Evolutionary conservation across 1,140 invertebrate species (phyloP), one percentile per base, ranked within the genome.

Genomic region (Brachionus plicatilis): DNA sequence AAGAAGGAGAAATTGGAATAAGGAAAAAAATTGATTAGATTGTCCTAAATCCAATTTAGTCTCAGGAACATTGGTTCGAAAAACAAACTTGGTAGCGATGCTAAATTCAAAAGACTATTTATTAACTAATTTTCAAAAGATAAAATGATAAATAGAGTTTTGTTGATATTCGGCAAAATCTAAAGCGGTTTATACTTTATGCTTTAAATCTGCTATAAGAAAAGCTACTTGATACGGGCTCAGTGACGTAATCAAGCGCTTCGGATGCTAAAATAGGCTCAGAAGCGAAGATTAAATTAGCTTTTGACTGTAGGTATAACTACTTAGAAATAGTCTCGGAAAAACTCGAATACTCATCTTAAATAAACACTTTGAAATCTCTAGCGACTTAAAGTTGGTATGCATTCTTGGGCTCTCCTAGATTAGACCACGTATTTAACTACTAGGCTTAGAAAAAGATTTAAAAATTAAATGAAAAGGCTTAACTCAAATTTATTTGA

Each of bases 391-490:
- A 68, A 68, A 33, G 9, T 43, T 68, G 66, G 66, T 68, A 68
- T 68, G 66, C 27, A 60, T 60, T 60, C 53, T 60, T 68, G 66
- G 66, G 66, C 27, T 33, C 27, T 33, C 29, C 33, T 68, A 68
- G 33, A 68, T 68, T 68, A 68, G 66, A 68, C 66, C 66, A 60
- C 53, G 53, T 60, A 20, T 60, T 24, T 60, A 60, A 41, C 68
- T 41, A 68, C 37, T 41, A 72, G 66, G 68, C 68, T 72, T 72
- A 72, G 41, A 72, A 72, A 72, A 72, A 72, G 37, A 72, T 72
- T 41, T 41, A 72, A 41, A 43, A 60, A 60, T 60, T 60, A 60
- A 60, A 60, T 60, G 53, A 60, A 60, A 60, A 60, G 53, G 53
- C 53, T 60, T 60, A 60, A 20, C 53, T 60, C 53, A 60, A 60